Base-by-base conservation (phyloP, 1,140 invertebrate species). In the Pinna nobilis region DNA sequence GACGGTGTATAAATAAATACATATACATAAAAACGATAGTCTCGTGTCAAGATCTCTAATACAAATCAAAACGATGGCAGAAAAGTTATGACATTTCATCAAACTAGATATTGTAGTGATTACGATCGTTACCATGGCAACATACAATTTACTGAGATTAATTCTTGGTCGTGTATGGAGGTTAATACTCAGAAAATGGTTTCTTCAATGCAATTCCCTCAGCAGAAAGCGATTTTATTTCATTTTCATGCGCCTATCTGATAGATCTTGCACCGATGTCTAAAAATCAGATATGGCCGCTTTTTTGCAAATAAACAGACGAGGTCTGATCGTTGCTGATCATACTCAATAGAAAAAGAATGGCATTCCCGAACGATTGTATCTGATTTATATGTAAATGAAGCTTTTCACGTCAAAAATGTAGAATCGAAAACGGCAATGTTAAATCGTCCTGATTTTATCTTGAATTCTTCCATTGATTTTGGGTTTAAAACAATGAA, bases 321-420 rank as follows among this genome's bases (percentile, higher is more conserved):
- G 59, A 44, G 23, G n/a, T 5, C n/a, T 11, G 9, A 7, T 25
- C 37, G 39, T 44, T 18, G n/a, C 18, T 25, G 20, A 63, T 39
- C 37, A n/a, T n/a, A 44, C 9, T 63, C 39, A 41, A 44, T 63
- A 44, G 25, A 28, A 63, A 63, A 63, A 63, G 23, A 37, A 37
- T 59, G 32, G 39, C 59, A 37, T 41, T 35, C 35, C 44, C 59
- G 28, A 41, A 63, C 44, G 37, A 18, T 15, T 63, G 35, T 44
- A 63, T 63, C 59, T 63, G 59, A 63, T 63, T 63, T 63, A 63
- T 63, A 63, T 63, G 59, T 35, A 63, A 63, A 63, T 63, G 59
- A 63, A 63, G 59, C 59, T 63, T 44, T 63, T 18, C 59, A 41
- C 59, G 59, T 63, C 35, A 15, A 63, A 44, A 63, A 63, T 39